Evolutionary conservation across 1,140 invertebrate genomes (phyloP).

Genomic region (Anagrus nilaparvatae): DNA sequence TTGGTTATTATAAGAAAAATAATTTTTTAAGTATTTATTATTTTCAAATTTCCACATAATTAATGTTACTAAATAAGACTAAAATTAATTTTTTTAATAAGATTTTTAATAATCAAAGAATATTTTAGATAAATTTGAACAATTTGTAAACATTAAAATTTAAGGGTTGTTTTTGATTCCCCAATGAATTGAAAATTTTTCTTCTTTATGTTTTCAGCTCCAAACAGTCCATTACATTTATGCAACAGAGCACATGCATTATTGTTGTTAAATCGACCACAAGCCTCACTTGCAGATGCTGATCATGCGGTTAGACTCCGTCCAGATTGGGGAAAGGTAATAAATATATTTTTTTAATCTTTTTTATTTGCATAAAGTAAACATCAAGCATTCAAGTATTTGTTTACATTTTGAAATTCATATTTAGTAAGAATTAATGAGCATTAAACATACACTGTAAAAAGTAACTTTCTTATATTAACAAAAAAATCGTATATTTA

Average conservation of each 20-base stretch:
- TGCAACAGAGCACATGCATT: conserved; percentile 59
- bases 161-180: too few relatives aligned
- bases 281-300: conserved; percentile 60
- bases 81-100: too few relatives aligned
- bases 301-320: conserved; percentile 53
- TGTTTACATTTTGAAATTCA: background rate
- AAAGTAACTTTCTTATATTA: too few relatives aligned
- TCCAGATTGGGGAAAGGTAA: conserved; percentile 65
- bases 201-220: conserved; percentile 46
- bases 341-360: conserved; percentile 5
- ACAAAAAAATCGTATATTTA: too few relatives aligned
- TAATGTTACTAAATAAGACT: too few relatives aligned
- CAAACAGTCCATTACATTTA: conserved; percentile 56
- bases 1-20: too few relatives aligned
- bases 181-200: conserved; percentile 13
- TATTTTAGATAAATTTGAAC: too few relatives aligned
- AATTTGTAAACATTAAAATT: too few relatives aligned
- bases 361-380: background rate
- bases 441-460: background rate
- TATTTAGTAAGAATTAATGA: background rate
- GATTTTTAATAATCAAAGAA: too few relatives aligned
- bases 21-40: too few relatives aligned
- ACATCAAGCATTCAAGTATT: too few relatives aligned
- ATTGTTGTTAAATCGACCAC: conserved; percentile 49
- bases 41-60: too few relatives aligned